Evolutionary conservation across 2,113 vertebrate genomes (phyloP).

Genomic region (Pogonocichla stellata): DNA sequence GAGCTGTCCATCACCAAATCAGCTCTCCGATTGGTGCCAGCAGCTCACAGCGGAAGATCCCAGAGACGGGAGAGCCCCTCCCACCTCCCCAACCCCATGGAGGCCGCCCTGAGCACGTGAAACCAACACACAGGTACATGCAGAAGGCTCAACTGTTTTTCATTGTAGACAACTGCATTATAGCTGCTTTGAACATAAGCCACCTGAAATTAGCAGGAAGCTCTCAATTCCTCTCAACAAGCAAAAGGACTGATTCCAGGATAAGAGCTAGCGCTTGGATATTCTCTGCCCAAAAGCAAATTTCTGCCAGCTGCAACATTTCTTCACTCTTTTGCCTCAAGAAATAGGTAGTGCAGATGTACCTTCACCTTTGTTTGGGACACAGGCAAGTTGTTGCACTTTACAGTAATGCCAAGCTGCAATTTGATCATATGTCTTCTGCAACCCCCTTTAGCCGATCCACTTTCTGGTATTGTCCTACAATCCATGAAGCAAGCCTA

Average conservation of each 20-base stretch:
- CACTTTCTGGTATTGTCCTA: neutral
- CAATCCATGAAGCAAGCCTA: neutral
- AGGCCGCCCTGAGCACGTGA: too few species aligned
- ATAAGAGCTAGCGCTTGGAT: neutral
- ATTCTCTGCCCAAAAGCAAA: neutral
- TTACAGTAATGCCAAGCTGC: neutral
- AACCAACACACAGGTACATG: too few species aligned
- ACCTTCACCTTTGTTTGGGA: neutral
- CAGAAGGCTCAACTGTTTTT: neutral
- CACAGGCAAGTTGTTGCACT: neutral
- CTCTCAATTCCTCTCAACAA: neutral
- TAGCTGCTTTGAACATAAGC: neutral
- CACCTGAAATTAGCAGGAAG: neutral
- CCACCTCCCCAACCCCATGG: too few species aligned
- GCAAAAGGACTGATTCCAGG: neutral
- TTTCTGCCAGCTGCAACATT: neutral
- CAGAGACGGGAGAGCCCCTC: too few species aligned
- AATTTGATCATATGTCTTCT: neutral
- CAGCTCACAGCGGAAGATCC: too few species aligned
- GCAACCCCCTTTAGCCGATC: neutral
- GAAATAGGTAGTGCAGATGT: neutral
- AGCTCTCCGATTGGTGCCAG: too few species aligned
- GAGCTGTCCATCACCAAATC: too few species aligned
- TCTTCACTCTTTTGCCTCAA: neutral
- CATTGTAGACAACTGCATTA: neutral